A percentile compares a stretch with the other conserved stretches of the same genome.
Evolutionary conservation across 2,888 invertebrate genomes (phyloP).

Genomic region (Biston stratarius): DNA sequence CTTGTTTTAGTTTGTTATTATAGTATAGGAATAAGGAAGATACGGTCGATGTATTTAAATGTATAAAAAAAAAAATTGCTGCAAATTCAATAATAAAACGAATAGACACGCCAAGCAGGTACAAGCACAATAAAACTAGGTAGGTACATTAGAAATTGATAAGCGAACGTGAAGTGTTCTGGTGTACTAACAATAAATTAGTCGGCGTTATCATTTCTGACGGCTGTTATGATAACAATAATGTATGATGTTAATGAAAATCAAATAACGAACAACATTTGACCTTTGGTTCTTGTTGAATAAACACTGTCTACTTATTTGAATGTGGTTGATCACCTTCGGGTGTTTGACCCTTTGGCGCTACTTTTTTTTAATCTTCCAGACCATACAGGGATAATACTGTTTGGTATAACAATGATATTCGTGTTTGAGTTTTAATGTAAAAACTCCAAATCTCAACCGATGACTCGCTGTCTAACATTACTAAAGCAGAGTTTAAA

Average conservation of each 20-base stretch:
- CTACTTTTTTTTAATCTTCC: slow-evolving; percentile 11
- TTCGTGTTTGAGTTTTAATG: no score
- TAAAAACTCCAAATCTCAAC: no score
- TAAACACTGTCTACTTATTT: slow-evolving; percentile 26
- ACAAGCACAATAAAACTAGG: slow-evolving; percentile 10
- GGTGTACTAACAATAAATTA: slow-evolving; percentile 35
- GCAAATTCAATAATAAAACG: background rate
- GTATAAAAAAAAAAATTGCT: background rate
- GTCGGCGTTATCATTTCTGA: slow-evolving; percentile 33
- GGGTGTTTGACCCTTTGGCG: slow-evolving; percentile 17
- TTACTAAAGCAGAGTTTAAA: no score
- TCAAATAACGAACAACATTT: slow-evolving; percentile 54
- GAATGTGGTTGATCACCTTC: slow-evolving; percentile 20
- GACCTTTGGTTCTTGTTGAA: slow-evolving; percentile 52
- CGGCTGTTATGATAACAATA: slow-evolving; percentile 40
- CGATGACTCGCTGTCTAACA: no score
- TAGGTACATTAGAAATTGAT: slow-evolving; percentile 24
- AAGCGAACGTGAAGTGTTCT: slow-evolving; percentile 20
- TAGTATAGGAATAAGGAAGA: background rate
- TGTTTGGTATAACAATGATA: slow-evolving; percentile 7
- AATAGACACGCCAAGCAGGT: background rate
- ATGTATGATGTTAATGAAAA: slow-evolving; percentile 52
- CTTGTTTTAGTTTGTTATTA: slow-evolving; percentile 14
- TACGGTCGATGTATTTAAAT: background rate
- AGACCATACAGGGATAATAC: slow-evolving; percentile 6